These are phyloP conservation scores for human DNA, from an alignment of 2,113 vertebrate species.

Conservation along the genomic window GRCh38 chr12:24037001-24037500, in stretches of 20 bases:
- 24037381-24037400: neutral
- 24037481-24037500: neutral
- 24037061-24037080: constrained; percentile 66
- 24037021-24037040: constrained; percentile 71
- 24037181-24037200: constrained; percentile 76
- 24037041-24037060: constrained; percentile 52
- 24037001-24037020: constrained; percentile 74
- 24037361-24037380: neutral
- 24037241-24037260: neutral
- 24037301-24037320: constrained; percentile 16
- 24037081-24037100: constrained; percentile 54
- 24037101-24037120: constrained; percentile 73
- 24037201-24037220: constrained; percentile 52
- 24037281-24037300: neutral
- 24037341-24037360: neutral
- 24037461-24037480: neutral
- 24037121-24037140: constrained; percentile 36
- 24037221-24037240: constrained; percentile 68
- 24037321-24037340: neutral
- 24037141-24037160: constrained; percentile 62
- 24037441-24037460: neutral
- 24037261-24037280: constrained; percentile 31
- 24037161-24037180: constrained; percentile 81
- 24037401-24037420: neutral
- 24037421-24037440: neutral